phyloP scores from a whole-genome alignment of 2,888 invertebrate species.

The Tolmerus cingulatus region DNA sequence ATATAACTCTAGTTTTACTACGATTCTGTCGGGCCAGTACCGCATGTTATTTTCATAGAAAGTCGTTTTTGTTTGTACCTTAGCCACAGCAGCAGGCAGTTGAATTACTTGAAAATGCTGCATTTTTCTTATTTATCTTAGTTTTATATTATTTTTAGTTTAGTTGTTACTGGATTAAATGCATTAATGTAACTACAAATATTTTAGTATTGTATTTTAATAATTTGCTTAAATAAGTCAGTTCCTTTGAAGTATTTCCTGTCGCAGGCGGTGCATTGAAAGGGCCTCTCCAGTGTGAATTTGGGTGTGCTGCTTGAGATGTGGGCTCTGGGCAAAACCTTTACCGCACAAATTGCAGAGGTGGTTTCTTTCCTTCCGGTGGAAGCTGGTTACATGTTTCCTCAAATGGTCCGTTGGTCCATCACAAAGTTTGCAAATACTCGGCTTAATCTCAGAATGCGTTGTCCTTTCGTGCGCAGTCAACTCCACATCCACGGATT shows the following conservation, averaged over 20 bases:
- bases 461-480: constrained; percentile 52
- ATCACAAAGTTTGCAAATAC: constrained; percentile 53
- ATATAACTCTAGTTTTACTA: too few species aligned
- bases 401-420: constrained; percentile 53
- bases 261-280: neutral
- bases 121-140: too few species aligned
- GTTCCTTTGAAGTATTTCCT: neutral
- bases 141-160: too few species aligned
- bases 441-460: constrained; percentile 51
- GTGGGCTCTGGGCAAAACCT: constrained; percentile 52
- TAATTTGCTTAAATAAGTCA: neutral
- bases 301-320: constrained; percentile 52
- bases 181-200: too few species aligned
- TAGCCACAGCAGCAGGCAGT: too few species aligned
- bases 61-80: too few species aligned
- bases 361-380: constrained; percentile 54
- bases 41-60: too few species aligned
- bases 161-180: too few species aligned
- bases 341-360: constrained; percentile 52
- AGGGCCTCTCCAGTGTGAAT: neutral
- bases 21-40: too few species aligned
- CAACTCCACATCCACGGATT: constrained; percentile 50
- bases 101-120: too few species aligned
- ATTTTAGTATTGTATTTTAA: too few species aligned
- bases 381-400: constrained; percentile 53